Conservation (phyloP, 37 sponge, comb jelly and placozoan species). For the Axinella damicornis region DNA sequence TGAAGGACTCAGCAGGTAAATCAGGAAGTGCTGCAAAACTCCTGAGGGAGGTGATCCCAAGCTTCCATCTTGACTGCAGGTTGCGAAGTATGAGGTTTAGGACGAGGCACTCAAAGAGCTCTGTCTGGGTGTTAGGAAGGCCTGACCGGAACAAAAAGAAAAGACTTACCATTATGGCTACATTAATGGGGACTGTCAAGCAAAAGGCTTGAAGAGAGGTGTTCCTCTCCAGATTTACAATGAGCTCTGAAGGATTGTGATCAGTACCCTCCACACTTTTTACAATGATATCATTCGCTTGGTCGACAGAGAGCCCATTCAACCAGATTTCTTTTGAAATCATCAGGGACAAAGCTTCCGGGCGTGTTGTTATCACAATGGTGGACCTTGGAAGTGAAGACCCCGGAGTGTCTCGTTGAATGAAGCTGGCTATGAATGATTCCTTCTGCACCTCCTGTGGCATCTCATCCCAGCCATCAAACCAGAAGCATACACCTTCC, state of each 20-base stretch:
- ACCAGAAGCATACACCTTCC: too few relatives aligned
- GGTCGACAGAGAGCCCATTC: too few relatives aligned
- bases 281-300: background rate
- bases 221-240: too few relatives aligned
- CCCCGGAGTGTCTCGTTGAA: background rate
- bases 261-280: background rate
- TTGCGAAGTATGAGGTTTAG: background rate
- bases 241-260: too few relatives aligned
- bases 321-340: too few relatives aligned
- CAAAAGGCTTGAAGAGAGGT: too few relatives aligned
- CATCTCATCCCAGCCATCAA: too few relatives aligned
- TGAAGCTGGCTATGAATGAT: too few relatives aligned
- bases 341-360: too few relatives aligned
- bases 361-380: background rate
- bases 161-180: background rate
- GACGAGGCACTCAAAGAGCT: background rate
- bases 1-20: background rate
- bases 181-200: background rate
- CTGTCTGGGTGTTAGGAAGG: background rate
- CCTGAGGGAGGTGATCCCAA: background rate
- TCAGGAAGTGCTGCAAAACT: background rate
- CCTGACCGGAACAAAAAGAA: background rate
- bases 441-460: too few relatives aligned
- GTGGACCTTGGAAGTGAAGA: background rate
- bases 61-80: background rate